A percentile compares a stretch with the other conserved stretches of the same genome.
Conservation (phyloP, 2,797 vertebrate genomes). For the Alectoris magna region DNA sequence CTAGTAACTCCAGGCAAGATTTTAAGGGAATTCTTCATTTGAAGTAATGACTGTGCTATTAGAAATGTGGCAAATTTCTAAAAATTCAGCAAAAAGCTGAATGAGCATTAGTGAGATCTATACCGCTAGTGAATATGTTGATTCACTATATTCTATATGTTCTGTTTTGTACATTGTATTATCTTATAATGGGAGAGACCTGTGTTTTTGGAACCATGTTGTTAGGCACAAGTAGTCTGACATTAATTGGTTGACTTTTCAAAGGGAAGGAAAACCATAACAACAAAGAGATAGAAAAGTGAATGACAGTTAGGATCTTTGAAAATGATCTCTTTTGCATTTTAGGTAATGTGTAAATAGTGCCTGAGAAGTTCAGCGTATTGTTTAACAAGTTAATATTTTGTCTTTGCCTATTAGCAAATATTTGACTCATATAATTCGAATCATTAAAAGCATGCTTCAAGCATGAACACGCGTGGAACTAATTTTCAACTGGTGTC, state of each 20-base stretch:
- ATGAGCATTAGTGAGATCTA: neutral
- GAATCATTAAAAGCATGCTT: conserved; percentile 46
- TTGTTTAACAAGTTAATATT: conserved; percentile 53
- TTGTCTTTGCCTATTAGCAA: conserved; percentile 58
- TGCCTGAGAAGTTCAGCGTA: neutral
- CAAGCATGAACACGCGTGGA: neutral
- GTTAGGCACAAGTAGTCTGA: neutral
- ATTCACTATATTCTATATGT: neutral
- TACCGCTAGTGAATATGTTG: neutral
- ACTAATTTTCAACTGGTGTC: conserved; percentile 59
- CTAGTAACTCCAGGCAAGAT: neutral
- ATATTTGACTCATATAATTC: conserved; percentile 55
- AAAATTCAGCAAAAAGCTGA: neutral
- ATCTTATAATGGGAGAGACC: neutral
- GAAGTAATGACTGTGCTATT: neutral
- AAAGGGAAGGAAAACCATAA: neutral
- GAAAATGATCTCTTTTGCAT: neutral
- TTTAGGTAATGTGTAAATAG: conserved; percentile 8
- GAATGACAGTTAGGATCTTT: neutral
- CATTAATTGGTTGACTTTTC: neutral
- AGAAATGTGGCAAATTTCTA: neutral
- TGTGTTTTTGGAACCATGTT: neutral
- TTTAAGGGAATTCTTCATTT: neutral
- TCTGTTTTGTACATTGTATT: neutral
- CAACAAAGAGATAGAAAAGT: neutral